Base-by-base conservation (phyloP, 1,140 invertebrate genomes). In the Alviniconcha marisindica region DNA sequence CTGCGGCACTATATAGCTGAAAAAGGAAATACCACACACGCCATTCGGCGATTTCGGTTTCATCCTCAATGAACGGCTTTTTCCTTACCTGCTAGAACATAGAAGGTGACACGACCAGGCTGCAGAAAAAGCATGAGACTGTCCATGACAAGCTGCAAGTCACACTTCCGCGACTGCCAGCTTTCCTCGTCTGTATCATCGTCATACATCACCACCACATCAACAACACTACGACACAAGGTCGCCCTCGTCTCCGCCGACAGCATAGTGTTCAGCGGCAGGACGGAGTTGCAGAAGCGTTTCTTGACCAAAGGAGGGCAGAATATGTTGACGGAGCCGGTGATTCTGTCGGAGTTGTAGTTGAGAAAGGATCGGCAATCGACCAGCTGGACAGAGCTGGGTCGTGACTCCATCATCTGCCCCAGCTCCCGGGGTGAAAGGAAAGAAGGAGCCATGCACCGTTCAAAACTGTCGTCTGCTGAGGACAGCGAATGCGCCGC, bases 301-400 rank as follows among this genome's bases (percentile, higher is more conserved):
- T 83, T 85, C n/a, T 66, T 77, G 24, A 85, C 54, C 31, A 85
- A 60, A 1, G 84, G 84, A 0, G 84, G 80, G 42, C 84, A 85
- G 48, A 77, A 85, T 2, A 85, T 76, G 54, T 85, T 85, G 24
- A 85, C 81, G 24, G 84, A 77, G 7, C 79, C 73, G 1, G 80
- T 40, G 63, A 85, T 85, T n/a, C 84, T 33, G 42, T 82, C 81
- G 1, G 40, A 56, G 66, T 85, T 85, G 76, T 78, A 85, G 36
- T 82, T 74, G 38, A 85, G 80, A 36, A 85, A 85, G 40, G 84
- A 85, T 21, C 84, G 80, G 54, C 73, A 71, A 66, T 85, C 84
- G 5, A 84, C 78, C 24, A 79, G 38, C 51, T 85, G 80, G n/a
- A 84, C 77, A 14, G 54, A 33, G 44, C 54, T 63, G 14, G 77